A percentile compares a stretch with the other conserved stretches of the same genome.
These are phyloP conservation scores for Amiota mariae DNA, from an alignment of 2,888 invertebrate genomes.

Conservation along the genomic window DNA sequence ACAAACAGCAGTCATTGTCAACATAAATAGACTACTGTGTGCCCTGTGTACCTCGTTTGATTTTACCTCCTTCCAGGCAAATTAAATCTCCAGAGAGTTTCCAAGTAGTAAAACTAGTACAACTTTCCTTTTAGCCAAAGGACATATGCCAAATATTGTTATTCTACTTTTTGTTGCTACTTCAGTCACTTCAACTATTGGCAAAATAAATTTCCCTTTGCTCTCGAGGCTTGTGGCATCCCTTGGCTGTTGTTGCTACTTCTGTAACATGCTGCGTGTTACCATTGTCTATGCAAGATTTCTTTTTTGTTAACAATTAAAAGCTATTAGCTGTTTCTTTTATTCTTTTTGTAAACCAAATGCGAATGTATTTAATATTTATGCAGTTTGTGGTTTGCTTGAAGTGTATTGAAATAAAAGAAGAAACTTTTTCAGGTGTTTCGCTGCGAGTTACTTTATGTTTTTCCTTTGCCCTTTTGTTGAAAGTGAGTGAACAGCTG, in stretches of 20 bases:
- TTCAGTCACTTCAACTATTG: not conserved
- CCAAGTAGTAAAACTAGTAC: too few relatives aligned
- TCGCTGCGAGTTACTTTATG: slow-evolving; percentile 13
- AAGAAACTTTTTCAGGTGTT: slow-evolving; percentile 14
- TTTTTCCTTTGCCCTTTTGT: not conserved
- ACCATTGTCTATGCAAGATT: not conserved
- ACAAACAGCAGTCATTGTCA: not conserved
- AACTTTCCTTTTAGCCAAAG: slow-evolving; percentile 13
- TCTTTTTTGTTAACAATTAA: slow-evolving; percentile 18
- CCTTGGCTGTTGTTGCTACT: not conserved
- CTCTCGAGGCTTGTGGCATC: not conserved
- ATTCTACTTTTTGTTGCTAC: too few relatives aligned
- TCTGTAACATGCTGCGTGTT: slow-evolving; percentile 4
- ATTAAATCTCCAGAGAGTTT: slow-evolving; percentile 4
- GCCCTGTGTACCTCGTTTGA: too few relatives aligned
- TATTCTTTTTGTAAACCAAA: not conserved
- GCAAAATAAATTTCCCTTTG: slow-evolving; percentile 4
- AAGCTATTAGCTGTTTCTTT: slow-evolving; percentile 20
- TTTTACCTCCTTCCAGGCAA: not conserved
- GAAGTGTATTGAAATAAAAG: not conserved
- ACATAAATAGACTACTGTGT: too few relatives aligned
- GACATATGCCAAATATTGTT: not conserved
- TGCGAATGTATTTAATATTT: slow-evolving; percentile 22
- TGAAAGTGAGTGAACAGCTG: not conserved
- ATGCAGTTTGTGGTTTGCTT: slow-evolving; percentile 22